Conservation (phyloP, 2,113 vertebrate species). For the Vanacampus margaritifer region DNA sequence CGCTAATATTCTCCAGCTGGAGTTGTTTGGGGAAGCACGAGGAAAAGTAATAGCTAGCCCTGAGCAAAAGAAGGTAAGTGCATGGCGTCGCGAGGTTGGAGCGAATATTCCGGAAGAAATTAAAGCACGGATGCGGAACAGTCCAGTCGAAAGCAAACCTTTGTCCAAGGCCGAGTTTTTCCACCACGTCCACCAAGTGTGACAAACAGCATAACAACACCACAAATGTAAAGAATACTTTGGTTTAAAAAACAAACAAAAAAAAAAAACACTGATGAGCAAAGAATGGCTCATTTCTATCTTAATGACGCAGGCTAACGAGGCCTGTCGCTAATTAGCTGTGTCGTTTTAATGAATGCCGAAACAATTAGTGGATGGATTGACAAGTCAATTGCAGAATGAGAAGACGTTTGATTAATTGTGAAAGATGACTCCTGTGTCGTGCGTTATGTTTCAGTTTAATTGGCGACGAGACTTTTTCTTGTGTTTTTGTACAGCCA, state of each 20-base stretch:
- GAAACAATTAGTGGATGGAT: slow-evolving; percentile 1
- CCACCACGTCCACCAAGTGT: no score
- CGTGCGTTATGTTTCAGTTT: background rate
- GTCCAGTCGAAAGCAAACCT: background rate
- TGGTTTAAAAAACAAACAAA: background rate
- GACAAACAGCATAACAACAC: background rate
- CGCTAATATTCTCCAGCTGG: slow-evolving; percentile 48
- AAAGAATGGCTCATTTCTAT: background rate
- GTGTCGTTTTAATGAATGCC: background rate
- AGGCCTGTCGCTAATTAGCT: background rate
- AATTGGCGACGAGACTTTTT: background rate
- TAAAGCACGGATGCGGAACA: background rate
- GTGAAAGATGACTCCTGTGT: background rate
- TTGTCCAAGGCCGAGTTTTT: background rate
- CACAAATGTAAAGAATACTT: background rate
- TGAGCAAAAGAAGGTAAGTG: slow-evolving; percentile 33
- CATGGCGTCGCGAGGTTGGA: background rate
- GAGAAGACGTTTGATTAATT: background rate
- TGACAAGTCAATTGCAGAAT: background rate
- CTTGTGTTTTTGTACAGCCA: background rate
- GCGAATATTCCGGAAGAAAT: background rate
- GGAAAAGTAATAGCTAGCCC: slow-evolving; percentile 39
- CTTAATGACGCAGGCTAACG: background rate
- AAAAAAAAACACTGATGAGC: background rate
- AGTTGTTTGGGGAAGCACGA: slow-evolving; percentile 46